Percentiles rank a stretch among this genome's conserved stretches.
phyloP scores from a whole-genome alignment of 2,797 vertebrate species.

The Sylvia borin region DNA sequence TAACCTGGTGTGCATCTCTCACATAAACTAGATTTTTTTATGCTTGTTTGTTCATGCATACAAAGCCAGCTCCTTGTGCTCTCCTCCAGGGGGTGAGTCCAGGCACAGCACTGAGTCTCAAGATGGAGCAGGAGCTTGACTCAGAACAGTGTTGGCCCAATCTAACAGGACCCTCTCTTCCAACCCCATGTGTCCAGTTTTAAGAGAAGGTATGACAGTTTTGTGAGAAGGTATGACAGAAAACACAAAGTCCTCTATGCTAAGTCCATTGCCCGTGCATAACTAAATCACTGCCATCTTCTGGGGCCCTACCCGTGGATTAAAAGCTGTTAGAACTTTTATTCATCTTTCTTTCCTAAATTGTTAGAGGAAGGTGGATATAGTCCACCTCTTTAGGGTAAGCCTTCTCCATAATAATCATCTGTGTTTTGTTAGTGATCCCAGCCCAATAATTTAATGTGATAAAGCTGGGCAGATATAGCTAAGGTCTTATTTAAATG shows the following conservation, averaged over 20 bases:
- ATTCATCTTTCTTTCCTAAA: background rate
- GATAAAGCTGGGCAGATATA: background rate
- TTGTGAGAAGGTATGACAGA: background rate
- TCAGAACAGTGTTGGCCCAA: background rate
- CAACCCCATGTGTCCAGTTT: background rate
- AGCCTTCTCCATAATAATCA: background rate
- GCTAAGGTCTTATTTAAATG: background rate
- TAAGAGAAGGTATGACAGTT: background rate
- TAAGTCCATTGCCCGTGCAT: background rate
- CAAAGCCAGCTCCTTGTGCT: background rate
- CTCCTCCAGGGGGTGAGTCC: background rate
- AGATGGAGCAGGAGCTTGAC: background rate
- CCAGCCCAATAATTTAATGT: background rate
- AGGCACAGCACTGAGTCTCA: background rate
- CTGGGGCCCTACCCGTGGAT: background rate
- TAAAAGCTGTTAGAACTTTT: background rate
- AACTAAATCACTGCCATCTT: background rate
- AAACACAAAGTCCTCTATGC: background rate
- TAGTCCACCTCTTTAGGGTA: background rate
- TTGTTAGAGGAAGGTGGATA: background rate
- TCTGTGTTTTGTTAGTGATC: background rate
- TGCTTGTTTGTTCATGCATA: background rate
- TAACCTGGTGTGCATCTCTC: fast-evolving
- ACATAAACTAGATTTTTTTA: fast-evolving
- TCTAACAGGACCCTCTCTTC: background rate